Percentiles rank a stretch among this genome's conserved stretches.
Conservation (phyloP, 1,140 invertebrate species). For the Lepidurus packardi region DNA sequence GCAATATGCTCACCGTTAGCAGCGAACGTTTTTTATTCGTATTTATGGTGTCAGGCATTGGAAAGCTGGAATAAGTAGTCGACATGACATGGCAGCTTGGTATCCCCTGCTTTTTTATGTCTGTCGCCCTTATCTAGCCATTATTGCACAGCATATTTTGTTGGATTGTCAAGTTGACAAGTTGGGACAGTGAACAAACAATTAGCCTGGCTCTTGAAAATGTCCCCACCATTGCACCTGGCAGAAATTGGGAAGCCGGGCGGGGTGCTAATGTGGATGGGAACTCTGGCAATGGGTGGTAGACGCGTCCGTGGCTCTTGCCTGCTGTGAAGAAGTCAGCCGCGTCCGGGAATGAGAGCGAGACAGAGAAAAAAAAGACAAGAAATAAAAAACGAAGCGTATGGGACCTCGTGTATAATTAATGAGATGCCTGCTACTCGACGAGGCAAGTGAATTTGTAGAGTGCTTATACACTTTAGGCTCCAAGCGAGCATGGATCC, state of each 20-base stretch:
- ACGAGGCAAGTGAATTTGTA: slow-evolving; percentile 15
- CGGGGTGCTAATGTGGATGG: slow-evolving; percentile 9
- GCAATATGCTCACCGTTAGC: not conserved
- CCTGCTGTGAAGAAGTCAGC: slow-evolving; percentile 14
- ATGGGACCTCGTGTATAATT: not conserved
- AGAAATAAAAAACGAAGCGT: not conserved
- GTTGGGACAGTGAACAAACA: slow-evolving; percentile 9
- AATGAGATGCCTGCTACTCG: slow-evolving; percentile 14
- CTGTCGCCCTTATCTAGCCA: not conserved
- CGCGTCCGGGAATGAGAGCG: not conserved
- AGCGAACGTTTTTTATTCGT: not conserved
- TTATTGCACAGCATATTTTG: slow-evolving; percentile 5
- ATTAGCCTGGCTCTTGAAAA: slow-evolving; percentile 2
- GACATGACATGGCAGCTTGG: not conserved
- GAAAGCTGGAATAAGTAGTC: not conserved
- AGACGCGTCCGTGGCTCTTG: slow-evolving; percentile 1
- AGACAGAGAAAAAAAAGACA: not conserved
- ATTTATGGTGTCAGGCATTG: not conserved
- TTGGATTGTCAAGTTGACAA: slow-evolving; percentile 13
- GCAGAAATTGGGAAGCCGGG: not conserved
- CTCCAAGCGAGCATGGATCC: not conserved
- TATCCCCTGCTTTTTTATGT: not conserved
- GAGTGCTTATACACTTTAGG: slow-evolving; percentile 2
- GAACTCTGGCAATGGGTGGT: slow-evolving; percentile 9
- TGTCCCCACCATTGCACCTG: not conserved